phyloP scores from a whole-genome alignment of 2,888 invertebrate species.

The Choristoneura rosaceana region DNA sequence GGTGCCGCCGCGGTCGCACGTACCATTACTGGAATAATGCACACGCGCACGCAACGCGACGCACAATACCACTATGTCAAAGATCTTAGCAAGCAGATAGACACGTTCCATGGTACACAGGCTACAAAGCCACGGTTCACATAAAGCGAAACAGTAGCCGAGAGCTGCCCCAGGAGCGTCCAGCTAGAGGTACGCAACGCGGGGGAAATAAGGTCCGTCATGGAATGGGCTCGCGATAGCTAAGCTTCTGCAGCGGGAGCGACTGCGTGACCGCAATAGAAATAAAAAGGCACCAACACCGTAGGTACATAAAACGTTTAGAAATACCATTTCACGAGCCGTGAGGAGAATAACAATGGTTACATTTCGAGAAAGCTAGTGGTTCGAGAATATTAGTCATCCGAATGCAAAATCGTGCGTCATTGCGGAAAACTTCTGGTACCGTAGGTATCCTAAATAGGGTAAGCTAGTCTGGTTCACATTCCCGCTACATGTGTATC shows the following conservation, averaged over 20 bases:
- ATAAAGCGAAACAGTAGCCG: not conserved
- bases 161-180: not conserved
- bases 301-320: not conserved
- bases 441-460: slow-evolving; percentile 3
- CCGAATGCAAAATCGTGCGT: slow-evolving; percentile 14
- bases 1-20: slow-evolving; percentile 14
- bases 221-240: slow-evolving; percentile 1
- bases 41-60: slow-evolving; percentile 3
- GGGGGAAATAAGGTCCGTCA: not conserved
- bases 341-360: slow-evolving; percentile 26
- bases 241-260: not conserved
- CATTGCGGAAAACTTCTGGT: slow-evolving; percentile 4
- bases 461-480: not conserved
- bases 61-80: slow-evolving; percentile 4
- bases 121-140: not conserved
- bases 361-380: slow-evolving; percentile 29
- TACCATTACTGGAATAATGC: slow-evolving; percentile 24
- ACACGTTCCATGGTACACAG: not conserved
- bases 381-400: slow-evolving; percentile 31
- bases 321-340: slow-evolving; percentile 13
- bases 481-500: not conserved
- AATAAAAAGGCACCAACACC: not conserved
- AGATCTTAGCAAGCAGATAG: not conserved
- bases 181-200: not conserved
- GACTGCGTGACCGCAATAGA: not conserved